A percentile compares a stretch with the other conserved stretches of the same genome.
phyloP scores from a whole-genome alignment of 1,140 invertebrate species.

The Agrilus planipennis region DNA sequence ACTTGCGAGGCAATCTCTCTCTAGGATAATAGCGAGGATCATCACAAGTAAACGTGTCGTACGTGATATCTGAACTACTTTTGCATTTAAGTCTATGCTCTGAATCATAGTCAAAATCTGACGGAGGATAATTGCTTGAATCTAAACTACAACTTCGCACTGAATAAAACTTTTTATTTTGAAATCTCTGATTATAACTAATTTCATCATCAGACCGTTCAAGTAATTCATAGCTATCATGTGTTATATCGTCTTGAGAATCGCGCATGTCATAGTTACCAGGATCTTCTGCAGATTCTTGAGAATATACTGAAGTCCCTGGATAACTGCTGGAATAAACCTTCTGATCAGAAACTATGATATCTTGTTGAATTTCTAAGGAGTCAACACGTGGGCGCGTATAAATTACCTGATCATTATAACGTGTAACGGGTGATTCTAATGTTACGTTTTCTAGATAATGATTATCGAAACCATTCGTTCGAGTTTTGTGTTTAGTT shows the following conservation, averaged over 20 bases:
- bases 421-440: constrained; percentile 63
- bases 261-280: constrained; percentile 46
- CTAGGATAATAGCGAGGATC: constrained; percentile 53
- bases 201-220: constrained; percentile 59
- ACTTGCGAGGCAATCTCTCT: constrained; percentile 52
- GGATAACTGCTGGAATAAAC: constrained; percentile 77
- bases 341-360: constrained; percentile 40
- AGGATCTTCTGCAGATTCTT: constrained; percentile 47
- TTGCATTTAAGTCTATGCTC: constrained; percentile 44
- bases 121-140: constrained; percentile 53
- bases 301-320: constrained; percentile 55
- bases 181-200: constrained; percentile 27
- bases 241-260: constrained; percentile 75
- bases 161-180: constrained; percentile 21
- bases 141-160: constrained; percentile 52
- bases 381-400: constrained; percentile 44
- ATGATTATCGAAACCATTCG: constrained; percentile 17
- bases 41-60: constrained; percentile 53
- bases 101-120: constrained; percentile 48
- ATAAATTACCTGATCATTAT: constrained; percentile 52
- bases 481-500: constrained; percentile 37
- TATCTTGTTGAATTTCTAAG: constrained; percentile 46
- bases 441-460: constrained; percentile 38
- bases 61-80: constrained; percentile 43
- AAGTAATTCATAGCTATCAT: constrained; percentile 77